Evolutionary conservation across 37 sponge, comb jelly and placozoan genomes (phyloP).

Genomic region (Hexactinellida sp.): DNA sequence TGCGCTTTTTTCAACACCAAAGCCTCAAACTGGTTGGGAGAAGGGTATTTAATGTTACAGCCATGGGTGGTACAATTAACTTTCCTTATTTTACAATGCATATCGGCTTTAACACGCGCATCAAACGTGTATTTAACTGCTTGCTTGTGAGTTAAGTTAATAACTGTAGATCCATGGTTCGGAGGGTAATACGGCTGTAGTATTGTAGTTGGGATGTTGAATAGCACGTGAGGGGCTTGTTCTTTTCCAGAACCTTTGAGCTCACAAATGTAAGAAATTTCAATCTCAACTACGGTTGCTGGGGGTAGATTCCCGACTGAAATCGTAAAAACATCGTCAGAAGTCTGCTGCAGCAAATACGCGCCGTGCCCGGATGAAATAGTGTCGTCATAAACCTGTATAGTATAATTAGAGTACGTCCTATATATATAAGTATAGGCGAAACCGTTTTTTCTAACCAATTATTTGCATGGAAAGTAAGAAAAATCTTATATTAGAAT

Average conservation of each 20-base stretch:
- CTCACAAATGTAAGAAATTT: slow-evolving; percentile 7
- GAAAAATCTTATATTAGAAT: too few species aligned
- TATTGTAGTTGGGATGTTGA: background rate
- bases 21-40: background rate
- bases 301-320: background rate
- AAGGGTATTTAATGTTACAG: background rate
- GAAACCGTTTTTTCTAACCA: too few species aligned
- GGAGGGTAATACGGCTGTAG: background rate
- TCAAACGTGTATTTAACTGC: background rate
- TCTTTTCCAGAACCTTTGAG: background rate
- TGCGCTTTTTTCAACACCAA: background rate
- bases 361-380: background rate
- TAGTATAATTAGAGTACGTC: too few species aligned
- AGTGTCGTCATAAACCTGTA: background rate
- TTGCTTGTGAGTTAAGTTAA: background rate
- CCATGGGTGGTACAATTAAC: background rate
- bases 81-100: background rate
- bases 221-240: background rate
- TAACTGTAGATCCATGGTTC: background rate
- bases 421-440: too few species aligned
- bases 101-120: background rate
- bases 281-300: background rate
- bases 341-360: background rate
- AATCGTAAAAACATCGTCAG: background rate
- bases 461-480: too few species aligned